Conservation (phyloP, 1,140 invertebrate species). For the Aplysia californica region DNA sequence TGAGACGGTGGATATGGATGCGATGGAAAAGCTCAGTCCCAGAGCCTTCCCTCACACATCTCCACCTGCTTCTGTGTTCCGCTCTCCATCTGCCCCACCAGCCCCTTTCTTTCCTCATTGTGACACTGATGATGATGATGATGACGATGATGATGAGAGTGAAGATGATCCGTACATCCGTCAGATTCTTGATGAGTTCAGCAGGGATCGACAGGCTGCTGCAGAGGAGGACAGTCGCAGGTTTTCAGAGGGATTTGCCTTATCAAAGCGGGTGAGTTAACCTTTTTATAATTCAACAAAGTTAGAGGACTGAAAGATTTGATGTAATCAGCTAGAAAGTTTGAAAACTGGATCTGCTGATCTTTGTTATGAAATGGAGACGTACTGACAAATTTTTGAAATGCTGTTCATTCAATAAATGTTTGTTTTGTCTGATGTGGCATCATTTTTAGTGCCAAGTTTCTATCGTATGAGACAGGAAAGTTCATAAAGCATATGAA, state of each 20-base stretch:
- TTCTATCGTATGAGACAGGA: too few species aligned
- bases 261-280: slow-evolving; percentile 35
- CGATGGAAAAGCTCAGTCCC: slow-evolving; percentile 52
- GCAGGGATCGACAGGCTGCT: slow-evolving; percentile 33
- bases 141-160: slow-evolving; percentile 36
- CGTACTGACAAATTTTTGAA: too few species aligned
- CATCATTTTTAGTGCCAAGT: too few species aligned
- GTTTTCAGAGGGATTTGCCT: slow-evolving; percentile 38
- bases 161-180: slow-evolving; percentile 43
- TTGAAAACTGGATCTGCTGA: too few species aligned
- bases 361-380: too few species aligned
- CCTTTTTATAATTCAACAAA: too few species aligned
- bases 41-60: slow-evolving; percentile 44
- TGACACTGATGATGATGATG: slow-evolving; percentile 41
- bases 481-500: too few species aligned
- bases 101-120: slow-evolving; percentile 42
- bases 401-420: too few species aligned
- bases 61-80: slow-evolving; percentile 16
- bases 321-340: too few species aligned
- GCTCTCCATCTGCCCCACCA: slow-evolving; percentile 61
- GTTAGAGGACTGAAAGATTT: too few species aligned
- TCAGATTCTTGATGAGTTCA: slow-evolving; percentile 37
- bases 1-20: slow-evolving; percentile 41
- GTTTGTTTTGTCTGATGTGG: too few species aligned
- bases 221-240: slow-evolving; percentile 34